Conservation (phyloP, 2,797 vertebrate genomes). For the Platyrinchus mystaceus region DNA sequence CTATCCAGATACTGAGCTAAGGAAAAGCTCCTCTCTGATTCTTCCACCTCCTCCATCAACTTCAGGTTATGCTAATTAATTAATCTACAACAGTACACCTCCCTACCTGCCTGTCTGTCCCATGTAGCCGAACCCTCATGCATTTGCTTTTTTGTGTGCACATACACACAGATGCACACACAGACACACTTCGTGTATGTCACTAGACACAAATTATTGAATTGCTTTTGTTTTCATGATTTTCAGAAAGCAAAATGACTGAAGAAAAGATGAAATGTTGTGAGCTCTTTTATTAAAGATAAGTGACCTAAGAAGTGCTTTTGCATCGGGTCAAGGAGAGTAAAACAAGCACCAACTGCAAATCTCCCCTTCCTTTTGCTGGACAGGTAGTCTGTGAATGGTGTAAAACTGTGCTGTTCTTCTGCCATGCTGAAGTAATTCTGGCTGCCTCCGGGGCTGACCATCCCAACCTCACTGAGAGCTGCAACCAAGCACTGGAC, state of each 20-base stretch:
- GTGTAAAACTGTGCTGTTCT: background rate
- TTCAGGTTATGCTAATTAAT: background rate
- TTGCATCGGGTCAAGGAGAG: background rate
- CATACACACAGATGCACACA: too few species aligned
- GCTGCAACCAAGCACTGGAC: background rate
- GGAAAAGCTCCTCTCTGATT: background rate
- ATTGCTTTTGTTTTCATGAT: background rate
- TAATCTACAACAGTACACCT: background rate
- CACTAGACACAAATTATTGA: background rate
- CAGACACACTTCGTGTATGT: background rate
- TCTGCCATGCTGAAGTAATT: background rate
- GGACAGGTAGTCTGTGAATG: background rate
- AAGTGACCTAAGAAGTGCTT: background rate
- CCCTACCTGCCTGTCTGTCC: background rate
- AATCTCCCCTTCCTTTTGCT: background rate
- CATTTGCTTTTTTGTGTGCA: background rate
- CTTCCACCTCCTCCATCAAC: background rate
- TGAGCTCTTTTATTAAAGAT: background rate
- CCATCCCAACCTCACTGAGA: background rate
- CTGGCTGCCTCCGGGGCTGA: background rate
- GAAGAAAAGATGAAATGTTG: background rate
- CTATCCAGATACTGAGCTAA: background rate
- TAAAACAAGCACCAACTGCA: background rate
- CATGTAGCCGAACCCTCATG: background rate
- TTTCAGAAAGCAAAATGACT: background rate